phyloP scores from a whole-genome alignment of 2,888 invertebrate species.

The Pyrochroa serraticornis region DNA sequence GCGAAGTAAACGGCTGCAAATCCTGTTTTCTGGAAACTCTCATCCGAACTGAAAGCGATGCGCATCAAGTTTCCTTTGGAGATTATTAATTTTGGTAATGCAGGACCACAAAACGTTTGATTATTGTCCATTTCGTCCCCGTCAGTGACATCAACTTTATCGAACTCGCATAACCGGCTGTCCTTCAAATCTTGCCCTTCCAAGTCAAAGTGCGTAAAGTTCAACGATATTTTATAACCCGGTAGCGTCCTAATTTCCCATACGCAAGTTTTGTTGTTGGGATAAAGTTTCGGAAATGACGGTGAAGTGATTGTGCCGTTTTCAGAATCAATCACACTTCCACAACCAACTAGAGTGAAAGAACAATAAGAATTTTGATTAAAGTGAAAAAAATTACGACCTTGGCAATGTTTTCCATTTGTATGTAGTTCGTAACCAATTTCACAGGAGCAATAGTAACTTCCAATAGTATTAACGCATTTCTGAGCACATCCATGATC shows the following conservation, averaged over 20 bases:
- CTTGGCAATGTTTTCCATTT: constrained; percentile 92
- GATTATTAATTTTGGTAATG: constrained; percentile 85
- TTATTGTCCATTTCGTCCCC: constrained; percentile 83
- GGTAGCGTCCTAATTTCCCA: constrained; percentile 96
- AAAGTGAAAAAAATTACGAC: constrained; percentile 59
- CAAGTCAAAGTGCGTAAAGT: constrained; percentile 95
- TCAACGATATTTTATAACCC: constrained; percentile 90
- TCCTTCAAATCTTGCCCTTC: constrained; percentile 68
- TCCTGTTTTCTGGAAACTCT: constrained; percentile 93
- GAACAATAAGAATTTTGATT: constrained; percentile 19
- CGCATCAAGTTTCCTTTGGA: constrained; percentile 91
- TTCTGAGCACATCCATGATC: constrained; percentile 95
- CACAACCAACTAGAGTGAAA: constrained; percentile 82
- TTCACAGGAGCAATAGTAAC: constrained; percentile 89
- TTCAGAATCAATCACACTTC: constrained; percentile 79
- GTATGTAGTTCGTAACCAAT: constrained; percentile 95
- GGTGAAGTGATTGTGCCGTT: constrained; percentile 96
- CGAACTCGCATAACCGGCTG: constrained; percentile 92
- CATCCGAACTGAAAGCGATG: constrained; percentile 93
- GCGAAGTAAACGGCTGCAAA: constrained; percentile 94
- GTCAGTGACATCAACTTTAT: constrained; percentile 84
- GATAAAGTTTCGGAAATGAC: constrained; percentile 93
- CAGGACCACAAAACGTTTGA: constrained; percentile 87
- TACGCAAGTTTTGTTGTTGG: constrained; percentile 90
- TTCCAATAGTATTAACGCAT: constrained; percentile 85